phyloP scores from a whole-genome alignment of 2,113 vertebrate species.

The Petromus typicus region DNA sequence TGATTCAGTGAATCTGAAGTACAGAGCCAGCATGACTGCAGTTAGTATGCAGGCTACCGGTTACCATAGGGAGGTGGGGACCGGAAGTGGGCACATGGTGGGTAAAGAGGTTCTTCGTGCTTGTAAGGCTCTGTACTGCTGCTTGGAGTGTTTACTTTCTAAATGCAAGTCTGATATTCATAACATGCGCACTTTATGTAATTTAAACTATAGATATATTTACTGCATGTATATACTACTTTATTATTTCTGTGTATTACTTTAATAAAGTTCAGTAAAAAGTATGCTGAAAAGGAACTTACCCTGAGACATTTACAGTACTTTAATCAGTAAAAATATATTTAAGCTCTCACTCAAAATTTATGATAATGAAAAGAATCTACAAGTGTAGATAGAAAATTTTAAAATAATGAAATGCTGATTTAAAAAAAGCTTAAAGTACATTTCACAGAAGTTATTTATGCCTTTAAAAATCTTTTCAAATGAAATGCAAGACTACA shows the following conservation, averaged over 20 bases:
- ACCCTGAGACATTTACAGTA: not conserved
- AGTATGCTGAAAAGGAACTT: slow-evolving; percentile 10
- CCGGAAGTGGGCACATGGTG: not conserved
- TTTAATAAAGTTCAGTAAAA: not conserved
- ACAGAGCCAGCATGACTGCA: not conserved
- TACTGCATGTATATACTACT: not conserved
- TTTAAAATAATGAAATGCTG: not conserved
- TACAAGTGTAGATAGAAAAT: not conserved
- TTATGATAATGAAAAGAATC: slow-evolving; percentile 15
- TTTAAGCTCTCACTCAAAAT: slow-evolving; percentile 7
- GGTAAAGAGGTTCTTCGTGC: fast-evolving
- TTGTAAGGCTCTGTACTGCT: not conserved
- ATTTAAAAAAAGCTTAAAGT: slow-evolving; percentile 43
- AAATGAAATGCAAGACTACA: not conserved
- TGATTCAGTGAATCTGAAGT: not conserved
- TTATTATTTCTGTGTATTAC: not conserved
- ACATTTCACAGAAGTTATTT: slow-evolving; percentile 34
- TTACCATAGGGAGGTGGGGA: not conserved
- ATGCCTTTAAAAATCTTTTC: slow-evolving; percentile 26
- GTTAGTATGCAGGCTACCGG: fast-evolving
- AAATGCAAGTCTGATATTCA: not conserved
- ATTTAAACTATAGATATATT: not conserved
- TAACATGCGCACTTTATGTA: not conserved
- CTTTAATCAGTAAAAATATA: not conserved
- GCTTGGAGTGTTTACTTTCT: not conserved